Evolutionary conservation across 1,140 invertebrate species (phyloP), one percentile per base, ranked within the genome.

Genomic region (Semibalanus balanoides): DNA sequence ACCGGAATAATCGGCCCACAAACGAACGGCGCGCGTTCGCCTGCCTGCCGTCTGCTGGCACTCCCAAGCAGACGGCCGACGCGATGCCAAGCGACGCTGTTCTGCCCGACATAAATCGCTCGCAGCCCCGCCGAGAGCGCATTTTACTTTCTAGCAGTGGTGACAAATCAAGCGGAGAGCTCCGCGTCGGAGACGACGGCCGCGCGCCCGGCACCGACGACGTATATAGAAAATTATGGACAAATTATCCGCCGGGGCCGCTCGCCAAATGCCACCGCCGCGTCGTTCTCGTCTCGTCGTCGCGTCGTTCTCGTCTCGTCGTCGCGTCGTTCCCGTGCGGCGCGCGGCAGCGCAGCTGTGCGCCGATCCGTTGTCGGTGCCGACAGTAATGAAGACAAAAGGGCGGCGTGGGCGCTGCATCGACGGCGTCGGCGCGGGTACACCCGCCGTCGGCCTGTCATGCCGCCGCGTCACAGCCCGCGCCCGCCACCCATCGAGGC

Each of bases 301-400:
- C 35, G 35, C 35, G 35, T 40, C 35, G 35, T 40, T 40, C 35
- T 40, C 35, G 35, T 40, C 35, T 40, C 35, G 35, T 40, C 5
- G 35, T 17, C 5, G 17, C 35, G 35, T 5, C 35, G 35, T 5
- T 17, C 35, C 5, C 35, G 35, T n/a, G n/a, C n/a, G n/a, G n/a
- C n/a, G 5, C 5, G 35, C 35, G 5, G 5, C 51, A 19, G 22
- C 51, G 51, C 51, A 64, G 51, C 51, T 64, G 51, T 64, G 51
- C 51, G 51, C 51, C 51, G 51, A 64, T 64, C 1, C 22, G 51
- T 64, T 19, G 51, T 64, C 51, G 51, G 14, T 64, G 11, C 22
- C 51, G 51, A 64, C 51, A 64, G 51, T 64, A 64, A 64, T 64
- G 51, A 25, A 64, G 51, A 64, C 51, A 64, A 64, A 64, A 64